These are phyloP conservation scores for Heptranchias perlo DNA, from an alignment of 2,113 vertebrate species.

Conservation along the genomic window DNA sequence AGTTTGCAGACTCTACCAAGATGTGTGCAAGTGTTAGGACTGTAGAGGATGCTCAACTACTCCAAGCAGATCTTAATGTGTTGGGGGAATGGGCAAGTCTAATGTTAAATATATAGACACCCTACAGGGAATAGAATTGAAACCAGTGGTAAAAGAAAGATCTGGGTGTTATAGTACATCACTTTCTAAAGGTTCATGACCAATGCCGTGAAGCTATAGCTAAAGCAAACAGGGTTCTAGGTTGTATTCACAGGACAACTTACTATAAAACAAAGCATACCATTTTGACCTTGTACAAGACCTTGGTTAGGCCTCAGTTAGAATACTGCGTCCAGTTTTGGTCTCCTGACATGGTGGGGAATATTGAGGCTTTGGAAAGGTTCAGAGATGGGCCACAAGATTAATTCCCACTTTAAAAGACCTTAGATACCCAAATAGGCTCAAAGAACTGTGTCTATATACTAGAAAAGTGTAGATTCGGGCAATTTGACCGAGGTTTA, in stretches of 20 bases:
- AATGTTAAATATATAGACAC: background rate
- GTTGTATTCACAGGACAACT: background rate
- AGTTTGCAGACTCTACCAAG: background rate
- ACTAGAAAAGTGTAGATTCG: background rate
- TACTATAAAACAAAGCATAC: background rate
- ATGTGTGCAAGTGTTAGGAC: background rate
- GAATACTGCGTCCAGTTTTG: background rate
- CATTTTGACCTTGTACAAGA: background rate
- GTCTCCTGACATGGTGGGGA: background rate
- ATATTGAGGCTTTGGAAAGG: background rate
- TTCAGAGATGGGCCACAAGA: background rate
- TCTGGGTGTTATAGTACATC: background rate
- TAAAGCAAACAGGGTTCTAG: background rate
- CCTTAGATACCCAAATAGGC: background rate
- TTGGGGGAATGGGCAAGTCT: background rate
- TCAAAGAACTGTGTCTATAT: background rate
- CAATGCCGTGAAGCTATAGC: background rate
- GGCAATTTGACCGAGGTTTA: background rate
- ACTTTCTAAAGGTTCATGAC: background rate
- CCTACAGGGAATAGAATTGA: background rate
- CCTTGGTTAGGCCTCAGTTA: background rate
- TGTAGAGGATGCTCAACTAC: background rate
- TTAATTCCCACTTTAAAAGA: background rate
- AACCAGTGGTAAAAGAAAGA: background rate
- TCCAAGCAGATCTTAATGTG: background rate